These are phyloP conservation scores for Phacellophora camtschatica DNA, from an alignment of 30 jellyfish, hydroid and myxozoan genomes.

Conservation along the genomic window DNA sequence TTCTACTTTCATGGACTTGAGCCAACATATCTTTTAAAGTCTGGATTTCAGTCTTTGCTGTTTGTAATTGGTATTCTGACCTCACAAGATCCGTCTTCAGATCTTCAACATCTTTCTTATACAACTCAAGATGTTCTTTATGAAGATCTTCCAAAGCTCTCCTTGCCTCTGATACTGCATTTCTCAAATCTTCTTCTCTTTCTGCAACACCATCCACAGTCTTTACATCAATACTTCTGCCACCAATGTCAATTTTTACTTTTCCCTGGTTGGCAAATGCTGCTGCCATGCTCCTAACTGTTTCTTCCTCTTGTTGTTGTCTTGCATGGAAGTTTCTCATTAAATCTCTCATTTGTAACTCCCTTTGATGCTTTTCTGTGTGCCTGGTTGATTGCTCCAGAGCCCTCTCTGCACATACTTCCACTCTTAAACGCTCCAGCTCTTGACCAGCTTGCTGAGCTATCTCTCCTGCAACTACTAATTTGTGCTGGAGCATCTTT, in stretches of 20 bases:
- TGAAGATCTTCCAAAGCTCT: slow-evolving; percentile 57
- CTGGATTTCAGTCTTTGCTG: slow-evolving; percentile 37
- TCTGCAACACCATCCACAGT: slow-evolving; percentile 77
- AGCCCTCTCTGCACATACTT: slow-evolving; percentile 62
- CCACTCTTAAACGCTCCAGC: slow-evolving; percentile 62
- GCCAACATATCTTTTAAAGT: slow-evolving; percentile 39
- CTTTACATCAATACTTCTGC: slow-evolving; percentile 55
- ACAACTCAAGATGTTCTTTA: slow-evolving; percentile 53
- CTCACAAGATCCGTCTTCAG: slow-evolving; percentile 27
- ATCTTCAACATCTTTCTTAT: slow-evolving; percentile 64
- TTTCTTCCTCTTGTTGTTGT: slow-evolving; percentile 50
- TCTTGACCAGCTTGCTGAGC: slow-evolving; percentile 59
- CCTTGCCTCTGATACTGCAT: slow-evolving; percentile 53
- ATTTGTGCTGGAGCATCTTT: slow-evolving; percentile 60
- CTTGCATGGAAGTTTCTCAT: slow-evolving; percentile 19
- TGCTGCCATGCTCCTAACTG: slow-evolving; percentile 43
- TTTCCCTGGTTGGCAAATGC: slow-evolving; percentile 67
- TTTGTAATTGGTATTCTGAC: slow-evolving; percentile 61
- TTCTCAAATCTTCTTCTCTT: slow-evolving; percentile 58
- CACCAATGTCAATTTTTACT: slow-evolving; percentile 54
- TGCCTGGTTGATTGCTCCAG: slow-evolving; percentile 46
- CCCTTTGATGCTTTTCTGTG: slow-evolving; percentile 70
- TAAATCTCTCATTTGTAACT: slow-evolving; percentile 46
- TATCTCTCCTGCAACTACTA: slow-evolving; percentile 58
- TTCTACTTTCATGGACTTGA: slow-evolving; percentile 32